Evolutionary conservation across 2,113 vertebrate species (phyloP).

Genomic region (Octodon degus): DNA sequence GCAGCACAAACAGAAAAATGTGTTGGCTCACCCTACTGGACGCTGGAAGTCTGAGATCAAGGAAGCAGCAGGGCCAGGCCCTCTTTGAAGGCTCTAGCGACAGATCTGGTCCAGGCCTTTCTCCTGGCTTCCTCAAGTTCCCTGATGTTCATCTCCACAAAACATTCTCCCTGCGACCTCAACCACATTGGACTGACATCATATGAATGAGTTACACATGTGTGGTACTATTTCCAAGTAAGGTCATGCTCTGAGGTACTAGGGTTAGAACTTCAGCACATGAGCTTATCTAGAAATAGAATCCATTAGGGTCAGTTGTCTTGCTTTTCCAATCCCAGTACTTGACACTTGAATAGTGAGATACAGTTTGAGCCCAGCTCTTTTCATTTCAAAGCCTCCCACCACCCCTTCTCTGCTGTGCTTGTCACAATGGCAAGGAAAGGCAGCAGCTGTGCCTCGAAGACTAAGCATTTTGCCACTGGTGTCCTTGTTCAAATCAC

Average conservation of each 20-base stretch:
- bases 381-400: slow-evolving; percentile 13
- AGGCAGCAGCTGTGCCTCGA: not conserved
- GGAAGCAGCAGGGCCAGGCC: too few species aligned
- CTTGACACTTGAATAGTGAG: not conserved
- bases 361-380: not conserved
- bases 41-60: not conserved
- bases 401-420: not conserved
- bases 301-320: not conserved
- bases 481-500: not conserved
- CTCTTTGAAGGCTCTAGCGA: not conserved
- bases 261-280: not conserved
- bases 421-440: not conserved
- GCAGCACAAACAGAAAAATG: not conserved
- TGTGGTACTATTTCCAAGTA: not conserved
- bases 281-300: not conserved
- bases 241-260: not conserved
- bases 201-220: not conserved
- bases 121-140: not conserved
- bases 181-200: not conserved
- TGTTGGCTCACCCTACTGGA: not conserved
- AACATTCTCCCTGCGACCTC: not conserved
- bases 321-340: not conserved
- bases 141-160: not conserved
- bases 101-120: not conserved
- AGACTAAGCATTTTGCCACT: not conserved